Conservation (phyloP, 2,113 vertebrate species). For the Stictonetta naevosa region DNA sequence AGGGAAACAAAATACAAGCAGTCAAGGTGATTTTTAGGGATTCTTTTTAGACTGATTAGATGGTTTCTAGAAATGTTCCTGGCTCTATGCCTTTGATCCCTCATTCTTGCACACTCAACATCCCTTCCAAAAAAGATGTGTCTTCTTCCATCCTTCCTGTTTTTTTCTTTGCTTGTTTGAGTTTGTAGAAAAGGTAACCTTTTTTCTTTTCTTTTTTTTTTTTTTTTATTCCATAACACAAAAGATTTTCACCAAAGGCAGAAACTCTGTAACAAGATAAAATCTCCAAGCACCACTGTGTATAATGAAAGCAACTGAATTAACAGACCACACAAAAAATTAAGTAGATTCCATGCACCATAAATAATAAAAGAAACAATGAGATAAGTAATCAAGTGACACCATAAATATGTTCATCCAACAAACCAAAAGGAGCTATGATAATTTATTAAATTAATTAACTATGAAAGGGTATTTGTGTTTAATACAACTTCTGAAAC, state of each 20-base stretch:
- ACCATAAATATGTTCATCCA: neutral
- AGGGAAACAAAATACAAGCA: neutral
- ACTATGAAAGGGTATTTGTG: neutral
- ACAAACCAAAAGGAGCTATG: neutral
- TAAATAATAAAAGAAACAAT: neutral
- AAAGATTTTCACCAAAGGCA: neutral
- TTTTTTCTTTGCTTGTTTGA: too few relatives aligned
- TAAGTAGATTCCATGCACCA: neutral
- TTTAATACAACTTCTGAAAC: neutral
- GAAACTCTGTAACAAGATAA: neutral
- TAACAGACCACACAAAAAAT: neutral
- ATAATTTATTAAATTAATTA: neutral
- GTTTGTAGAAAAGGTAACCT: neutral
- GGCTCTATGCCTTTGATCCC: neutral
- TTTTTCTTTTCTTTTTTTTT: neutral
- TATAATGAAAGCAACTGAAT: fast-evolving
- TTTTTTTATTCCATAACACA: neutral
- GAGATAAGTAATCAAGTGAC: neutral
- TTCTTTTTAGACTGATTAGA: neutral
- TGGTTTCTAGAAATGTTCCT: neutral
- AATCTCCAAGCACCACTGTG: neutral
- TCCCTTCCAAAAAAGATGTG: neutral
- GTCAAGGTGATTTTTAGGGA: neutral
- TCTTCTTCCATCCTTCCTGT: neutral
- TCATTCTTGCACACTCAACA: neutral